These are phyloP conservation scores for Eupithecia vulgata DNA, from an alignment of 2,888 invertebrate species.

Conservation along the genomic window DNA sequence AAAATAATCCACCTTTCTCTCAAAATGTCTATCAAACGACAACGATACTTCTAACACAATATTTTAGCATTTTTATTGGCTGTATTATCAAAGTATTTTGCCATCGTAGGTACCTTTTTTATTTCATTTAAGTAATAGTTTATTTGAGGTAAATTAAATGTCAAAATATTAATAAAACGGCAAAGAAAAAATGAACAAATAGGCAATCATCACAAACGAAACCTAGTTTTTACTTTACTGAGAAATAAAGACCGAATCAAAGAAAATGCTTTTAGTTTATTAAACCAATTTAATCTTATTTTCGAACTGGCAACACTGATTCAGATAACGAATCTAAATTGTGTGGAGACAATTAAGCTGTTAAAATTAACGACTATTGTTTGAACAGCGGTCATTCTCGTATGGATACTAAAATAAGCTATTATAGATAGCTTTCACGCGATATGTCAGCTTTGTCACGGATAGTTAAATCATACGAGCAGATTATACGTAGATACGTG, in stretches of 20 bases:
- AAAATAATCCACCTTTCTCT: conserved; percentile 8
- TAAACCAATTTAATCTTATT: not conserved
- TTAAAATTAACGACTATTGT: conserved; percentile 9
- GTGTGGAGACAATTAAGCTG: conserved; percentile 5
- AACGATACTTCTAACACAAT: conserved; percentile 21
- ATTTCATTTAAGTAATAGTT: not conserved
- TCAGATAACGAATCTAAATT: conserved; percentile 10
- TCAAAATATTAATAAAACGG: not conserved
- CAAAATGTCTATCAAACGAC: conserved; percentile 28
- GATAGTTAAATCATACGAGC: not conserved
- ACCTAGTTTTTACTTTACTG: not conserved
- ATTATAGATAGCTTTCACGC: conserved; percentile 40
- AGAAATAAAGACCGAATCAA: not conserved
- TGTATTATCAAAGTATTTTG: not conserved
- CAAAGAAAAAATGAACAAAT: not conserved
- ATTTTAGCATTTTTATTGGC: not conserved
- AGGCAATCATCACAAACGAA: not conserved
- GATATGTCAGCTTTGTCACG: conserved; percentile 5
- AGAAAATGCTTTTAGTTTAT: not conserved
- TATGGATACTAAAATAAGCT: conserved; percentile 13
- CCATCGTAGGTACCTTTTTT: not conserved
- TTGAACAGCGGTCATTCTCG: not conserved
- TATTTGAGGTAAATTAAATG: not conserved
- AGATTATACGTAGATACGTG: not conserved
- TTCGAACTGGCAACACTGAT: not conserved